phyloP scores from a whole-genome alignment of 2,888 invertebrate genomes.

The Brachylomia viminalis region DNA sequence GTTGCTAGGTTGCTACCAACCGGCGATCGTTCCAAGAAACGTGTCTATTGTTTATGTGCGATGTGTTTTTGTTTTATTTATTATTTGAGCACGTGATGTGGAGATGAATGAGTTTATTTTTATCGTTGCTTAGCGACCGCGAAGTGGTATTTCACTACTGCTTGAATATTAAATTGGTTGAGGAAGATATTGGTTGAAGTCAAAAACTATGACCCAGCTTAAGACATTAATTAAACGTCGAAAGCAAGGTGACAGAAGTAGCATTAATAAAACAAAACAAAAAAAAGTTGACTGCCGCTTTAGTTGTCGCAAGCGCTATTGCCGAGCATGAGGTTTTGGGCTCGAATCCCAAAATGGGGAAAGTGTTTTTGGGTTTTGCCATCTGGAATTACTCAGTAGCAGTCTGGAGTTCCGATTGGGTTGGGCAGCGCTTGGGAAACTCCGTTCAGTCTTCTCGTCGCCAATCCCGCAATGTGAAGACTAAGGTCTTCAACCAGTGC shows the following conservation, averaged over 20 bases:
- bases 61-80: constrained; percentile 62
- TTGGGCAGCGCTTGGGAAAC: too few species aligned
- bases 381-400: background rate
- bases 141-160: background rate
- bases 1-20: constrained; percentile 55
- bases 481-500: too few species aligned
- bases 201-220: background rate
- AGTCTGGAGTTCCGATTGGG: background rate
- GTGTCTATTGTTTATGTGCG: constrained; percentile 50
- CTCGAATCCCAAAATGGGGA: background rate
- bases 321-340: background rate
- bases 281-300: background rate
- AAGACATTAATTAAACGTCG: background rate
- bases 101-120: constrained; percentile 42
- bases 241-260: too few species aligned
- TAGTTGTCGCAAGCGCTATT: background rate
- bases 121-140: constrained; percentile 4
- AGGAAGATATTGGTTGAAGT: background rate
- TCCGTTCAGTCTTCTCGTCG: too few species aligned
- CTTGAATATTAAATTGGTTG: background rate
- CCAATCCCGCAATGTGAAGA: too few species aligned
- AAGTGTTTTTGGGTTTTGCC: background rate
- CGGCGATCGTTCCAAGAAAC: constrained; percentile 55
- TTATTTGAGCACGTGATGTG: constrained; percentile 51
- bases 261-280: background rate